Evolutionary conservation across 2,113 vertebrate genomes (phyloP).

Genomic region (Plecturocebus donacophilus): DNA sequence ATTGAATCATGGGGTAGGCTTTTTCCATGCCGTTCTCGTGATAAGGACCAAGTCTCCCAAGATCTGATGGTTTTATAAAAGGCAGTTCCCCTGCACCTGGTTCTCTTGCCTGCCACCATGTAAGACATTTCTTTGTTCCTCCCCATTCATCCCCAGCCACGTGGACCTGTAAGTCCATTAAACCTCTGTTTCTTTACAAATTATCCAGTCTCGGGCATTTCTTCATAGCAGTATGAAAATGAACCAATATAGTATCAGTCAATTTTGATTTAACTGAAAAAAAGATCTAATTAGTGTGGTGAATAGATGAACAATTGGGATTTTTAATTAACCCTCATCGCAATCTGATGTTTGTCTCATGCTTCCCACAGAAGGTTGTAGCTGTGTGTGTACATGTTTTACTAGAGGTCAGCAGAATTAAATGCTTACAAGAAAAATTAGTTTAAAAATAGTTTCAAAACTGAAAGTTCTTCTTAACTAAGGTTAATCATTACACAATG

Average conservation of each 20-base stretch:
- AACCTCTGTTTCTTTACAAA: too few species aligned
- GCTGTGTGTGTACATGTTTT: background rate
- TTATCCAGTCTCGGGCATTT: too few species aligned
- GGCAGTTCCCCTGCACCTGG: too few species aligned
- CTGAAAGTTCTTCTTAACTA: background rate
- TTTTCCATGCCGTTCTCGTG: too few species aligned
- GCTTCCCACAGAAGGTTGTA: background rate
- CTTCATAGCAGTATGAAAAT: too few species aligned
- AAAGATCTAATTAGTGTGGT: background rate
- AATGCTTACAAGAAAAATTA: constrained; percentile 44
- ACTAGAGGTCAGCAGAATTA: constrained; percentile 37
- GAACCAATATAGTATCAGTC: background rate
- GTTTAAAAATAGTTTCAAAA: constrained; percentile 33
- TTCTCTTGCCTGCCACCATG: too few species aligned
- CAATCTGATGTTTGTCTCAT: background rate
- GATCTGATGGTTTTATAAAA: too few species aligned
- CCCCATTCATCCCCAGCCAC: too few species aligned
- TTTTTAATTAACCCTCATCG: background rate
- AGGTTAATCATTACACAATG: background rate
- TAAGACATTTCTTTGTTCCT: too few species aligned
- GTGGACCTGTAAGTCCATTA: too few species aligned
- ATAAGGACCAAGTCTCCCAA: too few species aligned
- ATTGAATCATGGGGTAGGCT: too few species aligned
- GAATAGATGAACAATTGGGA: background rate
- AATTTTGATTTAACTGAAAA: background rate